Evolutionary conservation across 2,113 vertebrate species (phyloP).

Genomic region (Labeo rohita): DNA sequence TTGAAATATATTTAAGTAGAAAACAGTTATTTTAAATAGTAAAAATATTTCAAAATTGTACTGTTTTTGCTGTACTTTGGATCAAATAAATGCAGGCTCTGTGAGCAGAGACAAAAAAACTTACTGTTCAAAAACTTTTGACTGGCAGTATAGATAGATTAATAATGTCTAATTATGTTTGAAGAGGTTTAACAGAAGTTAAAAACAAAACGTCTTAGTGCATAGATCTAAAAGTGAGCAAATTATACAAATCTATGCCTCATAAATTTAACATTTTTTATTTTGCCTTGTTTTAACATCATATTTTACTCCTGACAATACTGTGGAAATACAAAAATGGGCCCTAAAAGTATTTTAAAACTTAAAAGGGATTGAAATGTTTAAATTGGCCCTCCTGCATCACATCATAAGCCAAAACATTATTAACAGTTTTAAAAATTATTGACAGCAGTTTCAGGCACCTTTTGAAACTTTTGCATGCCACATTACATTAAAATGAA

Average conservation of each 20-base stretch:
- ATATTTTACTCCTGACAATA: neutral
- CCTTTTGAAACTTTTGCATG: neutral
- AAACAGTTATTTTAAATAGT: no score
- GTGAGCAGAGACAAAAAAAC: no score
- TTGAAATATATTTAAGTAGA: no score
- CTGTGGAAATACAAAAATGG: neutral
- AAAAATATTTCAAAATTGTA: no score
- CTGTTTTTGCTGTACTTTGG: no score
- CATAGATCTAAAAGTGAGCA: no score
- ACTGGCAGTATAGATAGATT: no score
- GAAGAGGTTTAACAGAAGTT: no score
- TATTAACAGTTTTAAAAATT: neutral
- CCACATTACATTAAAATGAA: neutral
- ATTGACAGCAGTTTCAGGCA: neutral
- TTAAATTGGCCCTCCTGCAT: neutral
- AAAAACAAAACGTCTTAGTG: no score
- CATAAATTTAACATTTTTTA: neutral
- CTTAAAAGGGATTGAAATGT: neutral
- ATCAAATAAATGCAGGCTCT: no score
- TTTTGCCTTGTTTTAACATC: neutral
- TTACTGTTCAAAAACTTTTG: no score
- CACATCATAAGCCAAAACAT: neutral
- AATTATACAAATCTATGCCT: neutral
- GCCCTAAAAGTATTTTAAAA: neutral
- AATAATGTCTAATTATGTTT: no score